Conservation (phyloP, 1,140 invertebrate species). For the Drosophila burlai region DNA sequence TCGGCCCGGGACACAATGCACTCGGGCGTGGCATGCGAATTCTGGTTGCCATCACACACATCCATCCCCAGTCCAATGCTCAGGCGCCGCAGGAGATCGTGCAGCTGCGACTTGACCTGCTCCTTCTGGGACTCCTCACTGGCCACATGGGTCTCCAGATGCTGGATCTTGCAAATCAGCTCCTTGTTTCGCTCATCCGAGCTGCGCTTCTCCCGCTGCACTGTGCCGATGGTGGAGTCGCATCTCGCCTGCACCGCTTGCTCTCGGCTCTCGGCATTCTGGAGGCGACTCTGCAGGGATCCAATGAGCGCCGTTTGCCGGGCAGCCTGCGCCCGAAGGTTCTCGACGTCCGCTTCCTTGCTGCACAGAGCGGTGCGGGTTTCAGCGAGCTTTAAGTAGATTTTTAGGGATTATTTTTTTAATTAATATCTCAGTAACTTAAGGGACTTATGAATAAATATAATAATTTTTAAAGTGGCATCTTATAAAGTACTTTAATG, state of each 20-base stretch:
- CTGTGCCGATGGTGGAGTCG: conserved; percentile 89
- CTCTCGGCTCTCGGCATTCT: conserved; percentile 92
- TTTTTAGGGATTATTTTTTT: background rate
- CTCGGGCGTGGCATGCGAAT: conserved; percentile 87
- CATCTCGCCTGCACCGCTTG: conserved; percentile 89
- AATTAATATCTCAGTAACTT: background rate
- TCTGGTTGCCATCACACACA: conserved; percentile 86
- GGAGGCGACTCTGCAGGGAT: conserved; percentile 91
- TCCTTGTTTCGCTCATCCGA: conserved; percentile 91
- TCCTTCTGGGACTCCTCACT: conserved; percentile 90
- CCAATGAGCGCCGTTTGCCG: conserved; percentile 92
- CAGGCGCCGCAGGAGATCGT: conserved; percentile 89
- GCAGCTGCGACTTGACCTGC: conserved; percentile 87
- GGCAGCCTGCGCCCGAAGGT: conserved; percentile 91
- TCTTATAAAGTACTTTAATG: background rate
- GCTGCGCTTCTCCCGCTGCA: conserved; percentile 90
- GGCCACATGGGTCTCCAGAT: conserved; percentile 89
- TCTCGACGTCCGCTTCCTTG: conserved; percentile 78
- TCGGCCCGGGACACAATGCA: conserved; percentile 89
- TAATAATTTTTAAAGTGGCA: background rate
- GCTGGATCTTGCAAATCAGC: conserved; percentile 90
- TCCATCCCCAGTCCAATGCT: conserved; percentile 89
- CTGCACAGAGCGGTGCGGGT: conserved; percentile 60
- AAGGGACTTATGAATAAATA: background rate
- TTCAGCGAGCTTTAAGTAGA: conserved; percentile 60